phyloP scores from a whole-genome alignment of 1,140 invertebrate genomes.

The Cepaea nemoralis region DNA sequence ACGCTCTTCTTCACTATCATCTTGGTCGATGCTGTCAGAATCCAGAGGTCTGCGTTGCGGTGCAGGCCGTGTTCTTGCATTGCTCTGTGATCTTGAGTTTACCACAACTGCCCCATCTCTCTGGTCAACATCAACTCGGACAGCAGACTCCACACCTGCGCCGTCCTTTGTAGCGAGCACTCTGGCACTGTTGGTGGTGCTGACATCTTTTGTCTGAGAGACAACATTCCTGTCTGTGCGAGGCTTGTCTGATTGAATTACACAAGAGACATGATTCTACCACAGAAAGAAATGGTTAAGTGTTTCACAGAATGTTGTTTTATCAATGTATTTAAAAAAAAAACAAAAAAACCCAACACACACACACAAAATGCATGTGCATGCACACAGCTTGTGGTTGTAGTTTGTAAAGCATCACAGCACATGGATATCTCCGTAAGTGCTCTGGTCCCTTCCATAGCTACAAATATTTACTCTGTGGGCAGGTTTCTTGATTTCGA shows the following conservation, averaged over 20 bases:
- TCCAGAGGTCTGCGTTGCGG: background rate
- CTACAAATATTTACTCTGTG: too few species aligned
- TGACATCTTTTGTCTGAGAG: background rate
- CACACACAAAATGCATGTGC: too few species aligned
- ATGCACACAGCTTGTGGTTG: too few species aligned
- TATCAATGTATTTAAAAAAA: too few species aligned
- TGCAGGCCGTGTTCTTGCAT: slow-evolving; percentile 7
- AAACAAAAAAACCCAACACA: too few species aligned
- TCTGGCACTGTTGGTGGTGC: background rate
- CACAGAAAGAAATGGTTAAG: too few species aligned
- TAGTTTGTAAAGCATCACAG: too few species aligned
- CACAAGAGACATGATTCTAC: too few species aligned
- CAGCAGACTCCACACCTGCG: background rate
- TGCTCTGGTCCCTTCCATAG: too few species aligned
- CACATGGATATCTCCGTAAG: too few species aligned
- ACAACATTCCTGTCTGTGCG: background rate
- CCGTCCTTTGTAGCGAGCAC: background rate
- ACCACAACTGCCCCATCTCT: background rate
- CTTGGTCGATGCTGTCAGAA: slow-evolving; percentile 2
- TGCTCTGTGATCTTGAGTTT: background rate
- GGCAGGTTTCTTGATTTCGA: too few species aligned
- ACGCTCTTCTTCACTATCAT: slow-evolving; percentile 68
- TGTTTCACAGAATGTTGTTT: too few species aligned
- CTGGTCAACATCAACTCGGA: background rate
- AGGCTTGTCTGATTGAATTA: background rate